These are phyloP conservation scores for Nannospalax galili DNA, from an alignment of 2,113 vertebrate genomes.

Conservation along the genomic window DNA sequence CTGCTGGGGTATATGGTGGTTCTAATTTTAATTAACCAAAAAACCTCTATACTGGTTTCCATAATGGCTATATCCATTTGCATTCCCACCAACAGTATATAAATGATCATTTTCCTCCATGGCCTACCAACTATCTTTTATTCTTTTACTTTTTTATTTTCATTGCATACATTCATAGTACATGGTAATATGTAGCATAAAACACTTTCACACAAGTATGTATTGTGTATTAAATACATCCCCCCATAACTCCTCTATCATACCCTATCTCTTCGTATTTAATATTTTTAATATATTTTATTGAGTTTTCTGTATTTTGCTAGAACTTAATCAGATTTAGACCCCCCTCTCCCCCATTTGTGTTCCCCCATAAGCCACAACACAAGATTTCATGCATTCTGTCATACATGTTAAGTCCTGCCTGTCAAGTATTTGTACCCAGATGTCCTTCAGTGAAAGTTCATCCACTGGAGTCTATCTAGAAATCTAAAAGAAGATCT, in stretches of 20 bases:
- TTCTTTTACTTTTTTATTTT: neutral
- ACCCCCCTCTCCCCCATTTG: no score
- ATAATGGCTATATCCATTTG: neutral
- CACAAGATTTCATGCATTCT: no score
- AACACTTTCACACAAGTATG: neutral
- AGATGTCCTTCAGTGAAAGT: no score
- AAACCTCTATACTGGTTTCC: neutral
- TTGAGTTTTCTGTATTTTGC: no score
- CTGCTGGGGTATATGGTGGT: neutral
- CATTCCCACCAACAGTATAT: neutral
- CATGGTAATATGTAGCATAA: neutral
- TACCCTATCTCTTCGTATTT: neutral
- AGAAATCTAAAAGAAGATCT: no score
- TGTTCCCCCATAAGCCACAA: no score
- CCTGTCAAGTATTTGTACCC: no score
- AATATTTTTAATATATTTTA: no score
- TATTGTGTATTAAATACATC: rapidly evolving
- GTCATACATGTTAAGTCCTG: no score
- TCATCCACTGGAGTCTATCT: no score
- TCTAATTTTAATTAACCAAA: neutral
- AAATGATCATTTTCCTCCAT: neutral
- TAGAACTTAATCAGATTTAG: no score
- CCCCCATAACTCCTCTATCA: neutral
- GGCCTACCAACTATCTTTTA: neutral
- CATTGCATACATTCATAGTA: neutral